Base-by-base conservation (phyloP, 2,888 invertebrate genomes). In the Dryobota labecula region DNA sequence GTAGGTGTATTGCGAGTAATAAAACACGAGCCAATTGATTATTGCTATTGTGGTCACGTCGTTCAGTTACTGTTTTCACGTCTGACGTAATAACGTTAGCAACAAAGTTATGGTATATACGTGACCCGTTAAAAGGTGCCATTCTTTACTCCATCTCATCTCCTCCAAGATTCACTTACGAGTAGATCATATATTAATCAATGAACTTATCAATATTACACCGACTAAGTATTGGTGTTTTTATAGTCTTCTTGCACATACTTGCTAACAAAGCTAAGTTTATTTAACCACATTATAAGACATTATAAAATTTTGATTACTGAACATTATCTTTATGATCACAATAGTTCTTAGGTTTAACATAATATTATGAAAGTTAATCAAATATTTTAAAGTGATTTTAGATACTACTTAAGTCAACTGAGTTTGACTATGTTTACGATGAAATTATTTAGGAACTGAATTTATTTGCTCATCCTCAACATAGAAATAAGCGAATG, bases 51-150 rank as follows among this genome's bases (percentile, higher is more conserved):
- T 92, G 94, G 93, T 95, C 95, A 95, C 95, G 95, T 95, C 90
- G 92, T 92, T 91, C 94, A 93, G 94, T 95, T 94, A 94, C 94
- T 95, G 94, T 95, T 95, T 95, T 95, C 94, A 94, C 94, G 94
- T 93, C 94, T 94, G 92, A 94, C 92, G 94, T 95, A 95, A 95
- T 95, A 94, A 94, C 93, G 94, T 94, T 94, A 94, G 91, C 92
- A 92, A 93, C 92, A 92, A 94, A 95, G 93, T 95, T 95, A 95
- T 94, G 94, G 91, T 92, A 89, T 85, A 91, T 85, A 94, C 95
- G 95, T 95, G 95, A 93, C 93, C 88, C 87, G 92, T 91, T 92
- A 90, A 88, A 89, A 87, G 87, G 88, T 87, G 54, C 84, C 86
- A 89, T 89, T 88, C 87, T 89, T 89, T 90, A 77, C 73, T 77